Evolutionary conservation across 2,113 vertebrate species (phyloP), one percentile per base, ranked within the genome.

Genomic region (Corythaixoides concolor): DNA sequence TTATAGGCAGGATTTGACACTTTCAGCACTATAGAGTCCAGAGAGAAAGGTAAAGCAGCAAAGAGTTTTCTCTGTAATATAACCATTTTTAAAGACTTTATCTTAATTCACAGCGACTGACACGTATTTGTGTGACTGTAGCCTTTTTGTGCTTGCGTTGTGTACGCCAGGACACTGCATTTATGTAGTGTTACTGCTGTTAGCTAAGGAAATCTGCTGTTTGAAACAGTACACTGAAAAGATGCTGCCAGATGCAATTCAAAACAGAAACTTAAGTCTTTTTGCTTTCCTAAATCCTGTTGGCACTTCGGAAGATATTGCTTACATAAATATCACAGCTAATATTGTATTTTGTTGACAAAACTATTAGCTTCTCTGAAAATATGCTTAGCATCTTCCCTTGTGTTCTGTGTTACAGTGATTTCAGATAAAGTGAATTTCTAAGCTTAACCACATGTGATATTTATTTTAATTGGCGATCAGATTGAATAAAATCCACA

Each of bases 401-500:
- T 84, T 75, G 64, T 64, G 33, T 64, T 88, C 55, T 45, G 32
- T 47, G 43, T 68, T 81, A 35, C 27, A 72, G 6, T 72, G 33
- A 88, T 88, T 74, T 75, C 39, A 32, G 52, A 53, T 81, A 67
- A 68, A 77, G 37, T 52, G 45, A 55, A 79, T 89, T 87, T 95
- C 82, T 80, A 58, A 76, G 63, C 53, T 96, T 93, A 92, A 86
- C 49, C 52, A 84, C 41, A n/a, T 79, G 73, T 76, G 74, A 74
- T 85, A 66, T 24, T 85, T 93, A 62, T 92, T 93, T 96, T 94
- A 95, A 88, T 80, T 94, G 88, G 63, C 2, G 6, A 86, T 94
- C 88, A 66, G 79, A 69, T 68, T 70, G 75, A 90, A 93, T 87
- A 85, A 93, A 95, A 79, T 32, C 23, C 43, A 37, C 58, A 50